Base-by-base conservation (phyloP, 2,888 invertebrate species). In the Xestia c-nigrum region DNA sequence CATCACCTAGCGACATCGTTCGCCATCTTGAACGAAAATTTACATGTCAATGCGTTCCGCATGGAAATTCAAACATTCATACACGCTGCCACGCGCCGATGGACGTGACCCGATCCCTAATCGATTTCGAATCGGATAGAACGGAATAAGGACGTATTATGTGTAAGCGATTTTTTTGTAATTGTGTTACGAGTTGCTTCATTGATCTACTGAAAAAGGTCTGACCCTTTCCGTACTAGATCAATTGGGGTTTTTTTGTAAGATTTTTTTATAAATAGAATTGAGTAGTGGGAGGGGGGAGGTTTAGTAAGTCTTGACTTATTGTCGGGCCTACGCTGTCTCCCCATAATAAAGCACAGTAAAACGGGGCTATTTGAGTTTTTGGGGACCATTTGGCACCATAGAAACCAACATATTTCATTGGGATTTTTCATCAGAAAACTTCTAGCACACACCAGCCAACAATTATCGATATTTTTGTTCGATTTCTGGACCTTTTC, bases 1-100 rank as follows among this genome's bases (percentile, higher is more conserved):
- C 76, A 61, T 61, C 78, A 77, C 79, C 80, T 75, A 81, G 84
- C 85, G 80, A 84, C 81, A 76, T 63, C 63, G 77, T 70, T 74
- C 76, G 84, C 85, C 89, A 86, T 87, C 88, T 89, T 90, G 86
- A 86, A 83, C 85, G 75, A 84, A 85, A 87, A 92, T 92, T 91
- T 92, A 88, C 91, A 92, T 91, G 89, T 89, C 89, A 90, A 92
- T 91, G 91, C 90, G 88, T 89, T 90, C 86, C 76, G 81, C 86
- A 92, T 92, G 91, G 89, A 90, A 90, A 92, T 92, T 89, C 85
- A 77, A 88, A 88, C 90, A 89, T 91, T 91, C 89, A 87, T 84
- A 87, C 89, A 88, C 86, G 86, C 72, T 83, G 80, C 85, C 89
- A 88, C 89, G 90, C 87, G 87, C 84, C 85, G 80, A 72, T 57